Conservation (phyloP, 2,888 invertebrate genomes). For the Leptinotarsa haldemani region DNA sequence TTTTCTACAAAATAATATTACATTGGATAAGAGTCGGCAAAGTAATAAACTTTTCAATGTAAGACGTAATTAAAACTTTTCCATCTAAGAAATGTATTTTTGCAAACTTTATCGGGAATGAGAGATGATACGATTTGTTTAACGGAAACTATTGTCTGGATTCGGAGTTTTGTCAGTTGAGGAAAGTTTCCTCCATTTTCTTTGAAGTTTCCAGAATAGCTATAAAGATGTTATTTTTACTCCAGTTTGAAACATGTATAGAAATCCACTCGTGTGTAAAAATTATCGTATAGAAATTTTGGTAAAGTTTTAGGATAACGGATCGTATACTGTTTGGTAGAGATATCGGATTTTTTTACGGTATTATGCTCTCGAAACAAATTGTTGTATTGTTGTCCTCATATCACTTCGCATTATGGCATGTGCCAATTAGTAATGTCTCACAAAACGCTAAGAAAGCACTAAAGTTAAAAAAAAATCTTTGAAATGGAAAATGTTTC, state of each 20-base stretch:
- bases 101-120: slow-evolving; percentile 10
- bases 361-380: too few relatives aligned
- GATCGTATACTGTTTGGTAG: background rate
- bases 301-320: background rate
- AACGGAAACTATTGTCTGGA: slow-evolving; percentile 11
- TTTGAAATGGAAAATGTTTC: too few relatives aligned
- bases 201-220: background rate
- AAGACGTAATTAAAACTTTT: slow-evolving; percentile 13
- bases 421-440: too few relatives aligned
- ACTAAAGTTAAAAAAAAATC: too few relatives aligned
- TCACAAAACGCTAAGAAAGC: too few relatives aligned
- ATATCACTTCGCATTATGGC: too few relatives aligned
- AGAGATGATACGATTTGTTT: slow-evolving; percentile 6
- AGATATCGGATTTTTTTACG: background rate
- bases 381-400: too few relatives aligned
- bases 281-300: slow-evolving; percentile 1
- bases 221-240: background rate
- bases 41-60: slow-evolving; percentile 1
- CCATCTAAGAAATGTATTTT: background rate
- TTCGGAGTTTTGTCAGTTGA: slow-evolving; percentile 14
- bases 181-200: slow-evolving; percentile 12
- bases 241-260: background rate
- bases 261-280: background rate
- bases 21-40: background rate
- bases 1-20: background rate